A percentile compares a stretch with the other conserved stretches of the same genome.
phyloP scores from a whole-genome alignment of 2,113 vertebrate species.

The Zosterops hypoxanthus region DNA sequence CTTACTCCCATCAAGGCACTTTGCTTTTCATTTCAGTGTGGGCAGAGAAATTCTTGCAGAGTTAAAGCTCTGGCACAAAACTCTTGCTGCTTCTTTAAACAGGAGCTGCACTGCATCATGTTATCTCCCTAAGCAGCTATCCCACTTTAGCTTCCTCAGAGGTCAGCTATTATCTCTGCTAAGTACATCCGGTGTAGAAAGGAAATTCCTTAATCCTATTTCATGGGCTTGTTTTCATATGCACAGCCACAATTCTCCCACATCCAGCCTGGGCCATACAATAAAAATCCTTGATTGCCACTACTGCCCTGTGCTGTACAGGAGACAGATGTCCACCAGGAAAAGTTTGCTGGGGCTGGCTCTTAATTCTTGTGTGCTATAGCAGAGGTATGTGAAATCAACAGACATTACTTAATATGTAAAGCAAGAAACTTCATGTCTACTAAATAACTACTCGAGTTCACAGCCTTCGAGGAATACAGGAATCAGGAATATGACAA shows the following conservation, averaged over 20 bases:
- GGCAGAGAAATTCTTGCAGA: neutral
- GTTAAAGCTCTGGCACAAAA: neutral
- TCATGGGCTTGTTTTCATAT: neutral
- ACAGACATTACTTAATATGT: neutral
- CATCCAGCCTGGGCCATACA: neutral
- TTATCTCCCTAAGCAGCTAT: conserved; percentile 27
- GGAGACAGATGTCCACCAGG: neutral
- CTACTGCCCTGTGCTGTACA: neutral
- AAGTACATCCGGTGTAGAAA: neutral
- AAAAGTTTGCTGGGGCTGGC: neutral
- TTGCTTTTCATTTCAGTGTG: neutral
- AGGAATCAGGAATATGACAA: neutral
- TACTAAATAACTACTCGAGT: neutral
- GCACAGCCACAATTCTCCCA: neutral
- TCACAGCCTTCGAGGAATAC: neutral
- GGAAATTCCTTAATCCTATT: conserved; percentile 54
- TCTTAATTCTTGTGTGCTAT: neutral
- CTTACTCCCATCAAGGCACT: neutral
- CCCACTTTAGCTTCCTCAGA: conserved; percentile 46
- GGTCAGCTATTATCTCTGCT: conserved; percentile 38
- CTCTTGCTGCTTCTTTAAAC: neutral
- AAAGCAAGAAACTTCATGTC: neutral
- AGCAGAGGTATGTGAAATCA: neutral
- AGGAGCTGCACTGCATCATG: neutral
- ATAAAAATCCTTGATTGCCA: neutral